Conservation (phyloP, 2,113 vertebrate species). For the Colistium nudipinnis region DNA sequence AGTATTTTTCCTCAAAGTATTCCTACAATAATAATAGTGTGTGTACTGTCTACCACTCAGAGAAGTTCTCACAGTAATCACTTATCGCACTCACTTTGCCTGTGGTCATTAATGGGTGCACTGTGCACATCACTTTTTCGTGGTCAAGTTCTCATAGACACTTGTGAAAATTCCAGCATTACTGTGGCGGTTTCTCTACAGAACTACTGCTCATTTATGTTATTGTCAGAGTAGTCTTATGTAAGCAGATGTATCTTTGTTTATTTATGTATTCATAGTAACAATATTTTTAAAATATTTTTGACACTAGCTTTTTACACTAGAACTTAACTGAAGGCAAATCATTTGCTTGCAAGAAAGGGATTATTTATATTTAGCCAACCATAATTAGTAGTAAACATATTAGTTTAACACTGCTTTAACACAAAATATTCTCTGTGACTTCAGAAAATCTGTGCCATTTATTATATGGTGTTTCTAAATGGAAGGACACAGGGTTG, state of each 20-base stretch:
- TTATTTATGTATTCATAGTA: not conserved
- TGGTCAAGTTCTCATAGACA: not conserved
- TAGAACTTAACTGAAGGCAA: too few relatives aligned
- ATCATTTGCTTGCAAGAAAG: too few relatives aligned
- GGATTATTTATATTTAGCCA: too few relatives aligned
- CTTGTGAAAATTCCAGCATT: not conserved
- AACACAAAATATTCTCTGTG: too few relatives aligned
- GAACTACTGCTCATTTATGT: too few relatives aligned
- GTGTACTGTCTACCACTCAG: not conserved
- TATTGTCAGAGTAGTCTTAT: not conserved
- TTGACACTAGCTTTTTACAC: too few relatives aligned
- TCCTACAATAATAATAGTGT: not conserved
- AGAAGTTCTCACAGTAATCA: not conserved
- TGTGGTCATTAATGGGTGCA: not conserved
- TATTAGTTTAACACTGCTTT: too few relatives aligned
- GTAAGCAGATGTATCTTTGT: not conserved
- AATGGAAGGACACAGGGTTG: not conserved
- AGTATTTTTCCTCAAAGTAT: slow-evolving; percentile 12
- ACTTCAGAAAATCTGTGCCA: too few relatives aligned
- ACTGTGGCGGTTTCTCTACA: not conserved
- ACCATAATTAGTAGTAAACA: too few relatives aligned
- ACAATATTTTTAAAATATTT: too few relatives aligned
- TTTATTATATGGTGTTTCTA: not conserved
- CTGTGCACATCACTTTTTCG: not conserved
- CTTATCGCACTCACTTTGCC: not conserved